These are phyloP conservation scores for Mycteria americana DNA, from an alignment of 2,797 vertebrate species.

Conservation along the genomic window DNA sequence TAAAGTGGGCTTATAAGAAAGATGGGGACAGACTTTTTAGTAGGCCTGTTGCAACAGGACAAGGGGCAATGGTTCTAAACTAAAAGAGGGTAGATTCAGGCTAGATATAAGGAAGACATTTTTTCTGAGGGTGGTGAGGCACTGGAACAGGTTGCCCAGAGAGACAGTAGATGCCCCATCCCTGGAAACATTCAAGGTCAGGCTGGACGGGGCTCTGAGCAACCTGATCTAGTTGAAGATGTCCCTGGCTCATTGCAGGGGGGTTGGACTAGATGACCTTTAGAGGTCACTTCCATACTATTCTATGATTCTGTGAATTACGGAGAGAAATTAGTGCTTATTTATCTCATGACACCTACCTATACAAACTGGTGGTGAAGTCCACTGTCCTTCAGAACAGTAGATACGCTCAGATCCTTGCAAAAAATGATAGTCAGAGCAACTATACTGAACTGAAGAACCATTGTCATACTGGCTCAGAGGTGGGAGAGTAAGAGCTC, in stretches of 20 bases:
- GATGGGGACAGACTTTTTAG: background rate
- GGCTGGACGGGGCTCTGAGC: background rate
- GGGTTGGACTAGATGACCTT: background rate
- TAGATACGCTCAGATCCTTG: slow-evolving; percentile 66
- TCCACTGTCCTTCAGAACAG: slow-evolving; percentile 73
- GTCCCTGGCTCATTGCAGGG: background rate
- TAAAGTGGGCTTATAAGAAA: background rate
- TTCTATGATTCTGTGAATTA: background rate
- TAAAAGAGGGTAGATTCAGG: background rate
- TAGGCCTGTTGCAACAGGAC: too few relatives aligned
- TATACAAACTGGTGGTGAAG: slow-evolving; percentile 70
- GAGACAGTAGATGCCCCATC: background rate
- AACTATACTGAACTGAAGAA: slow-evolving; percentile 71
- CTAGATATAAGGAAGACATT: background rate
- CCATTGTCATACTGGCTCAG: slow-evolving; percentile 61
- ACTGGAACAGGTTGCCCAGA: background rate
- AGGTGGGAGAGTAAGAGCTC: background rate
- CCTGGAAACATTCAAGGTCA: background rate
- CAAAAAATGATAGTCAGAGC: slow-evolving; percentile 71
- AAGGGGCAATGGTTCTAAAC: background rate
- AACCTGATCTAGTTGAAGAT: background rate
- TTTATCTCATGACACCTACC: slow-evolving; percentile 50
- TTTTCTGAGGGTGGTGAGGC: background rate
- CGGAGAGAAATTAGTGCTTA: background rate
- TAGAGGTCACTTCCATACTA: background rate